phyloP scores from a whole-genome alignment of 2,113 vertebrate genomes.

The Gadus chalcogrammus region DNA sequence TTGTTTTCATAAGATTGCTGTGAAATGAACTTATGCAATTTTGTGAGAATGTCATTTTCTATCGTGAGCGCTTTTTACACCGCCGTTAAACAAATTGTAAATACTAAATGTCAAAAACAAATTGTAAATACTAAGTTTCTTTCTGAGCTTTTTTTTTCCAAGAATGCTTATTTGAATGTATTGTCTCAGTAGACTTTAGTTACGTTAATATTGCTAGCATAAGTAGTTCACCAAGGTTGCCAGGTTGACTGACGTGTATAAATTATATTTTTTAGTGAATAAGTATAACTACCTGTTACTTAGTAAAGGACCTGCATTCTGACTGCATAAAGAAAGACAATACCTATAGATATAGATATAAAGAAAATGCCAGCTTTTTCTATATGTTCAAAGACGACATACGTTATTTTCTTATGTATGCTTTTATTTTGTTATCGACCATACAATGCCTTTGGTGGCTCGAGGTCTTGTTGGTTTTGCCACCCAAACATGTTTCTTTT shows the following conservation, averaged over 20 bases:
- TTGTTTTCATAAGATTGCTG: constrained; percentile 64
- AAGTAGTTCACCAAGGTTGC: too few species aligned
- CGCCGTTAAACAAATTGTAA: too few species aligned
- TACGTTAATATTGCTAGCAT: too few species aligned
- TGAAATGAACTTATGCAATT: constrained; percentile 50
- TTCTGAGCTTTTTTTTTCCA: constrained; percentile 23
- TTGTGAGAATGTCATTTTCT: constrained; percentile 64
- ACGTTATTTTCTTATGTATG: constrained; percentile 12
- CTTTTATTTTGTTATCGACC: constrained; percentile 24
- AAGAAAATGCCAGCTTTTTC: not conserved
- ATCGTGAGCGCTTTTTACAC: constrained; percentile 55
- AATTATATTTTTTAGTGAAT: too few species aligned
- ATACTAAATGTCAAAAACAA: too few species aligned
- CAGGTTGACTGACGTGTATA: too few species aligned
- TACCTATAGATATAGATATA: too few species aligned
- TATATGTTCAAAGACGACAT: not conserved
- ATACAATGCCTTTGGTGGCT: constrained; percentile 45
- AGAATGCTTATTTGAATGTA: constrained; percentile 28
- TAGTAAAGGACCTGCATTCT: constrained; percentile 8
- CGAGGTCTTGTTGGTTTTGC: not conserved
- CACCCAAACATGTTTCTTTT: constrained; percentile 1
- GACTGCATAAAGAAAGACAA: constrained; percentile 10
- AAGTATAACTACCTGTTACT: too few species aligned
- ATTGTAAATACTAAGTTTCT: constrained; percentile 8
- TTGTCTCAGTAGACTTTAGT: too few species aligned